Evolutionary conservation across 2,797 vertebrate genomes (phyloP).

Genomic region (Hyperoplus immaculatus): DNA sequence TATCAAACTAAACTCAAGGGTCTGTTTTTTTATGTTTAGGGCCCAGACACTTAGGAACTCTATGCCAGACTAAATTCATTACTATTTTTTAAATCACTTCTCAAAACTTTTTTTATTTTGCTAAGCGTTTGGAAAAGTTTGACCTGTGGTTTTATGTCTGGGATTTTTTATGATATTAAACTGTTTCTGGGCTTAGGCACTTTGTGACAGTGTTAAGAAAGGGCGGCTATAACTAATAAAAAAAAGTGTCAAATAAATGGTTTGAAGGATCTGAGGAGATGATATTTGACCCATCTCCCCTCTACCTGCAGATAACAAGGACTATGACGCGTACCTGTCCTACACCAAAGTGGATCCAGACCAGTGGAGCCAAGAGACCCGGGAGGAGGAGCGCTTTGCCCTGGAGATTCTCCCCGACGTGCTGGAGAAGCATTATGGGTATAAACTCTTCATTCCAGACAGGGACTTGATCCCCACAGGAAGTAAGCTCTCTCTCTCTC

Average conservation of each 20-base stretch:
- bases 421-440: slow-evolving; percentile 99
- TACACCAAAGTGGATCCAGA: slow-evolving; percentile 99
- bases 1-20: slow-evolving; percentile 18
- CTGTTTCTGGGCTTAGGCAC: no score
- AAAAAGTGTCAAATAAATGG: no score
- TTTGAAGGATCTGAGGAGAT: slow-evolving; percentile 12
- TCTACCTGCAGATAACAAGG: slow-evolving; percentile 91
- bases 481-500: slow-evolving; percentile 92
- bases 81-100: no score
- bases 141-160: no score
- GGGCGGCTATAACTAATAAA: no score
- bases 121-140: no score
- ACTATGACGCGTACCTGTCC: slow-evolving; percentile 97
- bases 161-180: no score
- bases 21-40: background rate
- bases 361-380: slow-evolving; percentile 98
- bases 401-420: slow-evolving; percentile 98
- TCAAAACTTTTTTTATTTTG: no score
- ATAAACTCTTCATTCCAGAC: slow-evolving; percentile 98
- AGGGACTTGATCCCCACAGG: slow-evolving; percentile 99
- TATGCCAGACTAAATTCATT: no score
- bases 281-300: slow-evolving; percentile 70
- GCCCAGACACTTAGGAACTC: no score
- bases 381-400: slow-evolving; percentile 98
- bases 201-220: no score